Evolutionary conservation across 37 sponge, comb jelly and placozoan genomes (phyloP).

Genomic region (Petrosia ficiformis): DNA sequence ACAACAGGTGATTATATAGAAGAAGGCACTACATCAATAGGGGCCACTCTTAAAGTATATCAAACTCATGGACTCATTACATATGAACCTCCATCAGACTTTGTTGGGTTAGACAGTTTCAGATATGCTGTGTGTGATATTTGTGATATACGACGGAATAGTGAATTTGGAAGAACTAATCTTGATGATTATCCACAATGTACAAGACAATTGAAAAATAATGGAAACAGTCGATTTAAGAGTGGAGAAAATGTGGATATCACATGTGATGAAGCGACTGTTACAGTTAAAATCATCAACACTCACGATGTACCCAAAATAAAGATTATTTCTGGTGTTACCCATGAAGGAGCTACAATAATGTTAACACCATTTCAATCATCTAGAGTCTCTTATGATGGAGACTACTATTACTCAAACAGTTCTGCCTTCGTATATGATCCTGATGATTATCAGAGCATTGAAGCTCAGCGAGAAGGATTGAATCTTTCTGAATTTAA

Average conservation of each 20-base stretch:
- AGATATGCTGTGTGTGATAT: constrained; percentile 80
- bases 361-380: constrained; percentile 63
- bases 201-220: constrained; percentile 61
- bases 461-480: constrained; percentile 4
- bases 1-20: constrained; percentile 7
- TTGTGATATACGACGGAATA: constrained; percentile 63
- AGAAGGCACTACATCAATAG: constrained; percentile 35
- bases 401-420: constrained; percentile 47
- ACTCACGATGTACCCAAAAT: constrained; percentile 76
- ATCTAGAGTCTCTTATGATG: constrained; percentile 13
- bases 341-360: constrained; percentile 12
- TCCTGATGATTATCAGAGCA: constrained; percentile 64
- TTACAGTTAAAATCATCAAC: constrained; percentile 49
- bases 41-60: constrained; percentile 74
- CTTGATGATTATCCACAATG: constrained; percentile 64
- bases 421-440: constrained; percentile 58
- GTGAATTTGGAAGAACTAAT: constrained; percentile 64
- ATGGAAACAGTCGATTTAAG: constrained; percentile 21
- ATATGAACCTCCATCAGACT: constrained; percentile 68
- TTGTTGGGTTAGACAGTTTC: constrained; percentile 78
- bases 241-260: constrained; percentile 29
- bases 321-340: constrained; percentile 49
- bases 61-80: constrained; percentile 84
- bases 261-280: constrained; percentile 64
- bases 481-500: constrained; percentile 53